Conservation (phyloP, 1,140 invertebrate genomes). For the Nautilus pompilius region DNA sequence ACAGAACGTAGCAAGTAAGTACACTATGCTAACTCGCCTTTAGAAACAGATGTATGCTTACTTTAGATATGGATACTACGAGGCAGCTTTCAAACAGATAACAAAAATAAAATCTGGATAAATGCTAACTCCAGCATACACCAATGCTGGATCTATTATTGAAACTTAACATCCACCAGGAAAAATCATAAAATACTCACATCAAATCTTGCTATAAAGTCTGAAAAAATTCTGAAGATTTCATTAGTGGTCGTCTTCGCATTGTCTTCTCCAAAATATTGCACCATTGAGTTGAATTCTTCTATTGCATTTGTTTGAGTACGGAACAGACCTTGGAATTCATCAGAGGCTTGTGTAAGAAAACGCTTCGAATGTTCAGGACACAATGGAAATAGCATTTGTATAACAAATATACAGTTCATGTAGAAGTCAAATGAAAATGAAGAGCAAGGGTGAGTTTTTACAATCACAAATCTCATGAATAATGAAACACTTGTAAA, state of each 20-base stretch:
- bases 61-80: too few species aligned
- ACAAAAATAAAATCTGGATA: too few species aligned
- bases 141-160: too few species aligned
- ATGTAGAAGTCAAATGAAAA: not conserved
- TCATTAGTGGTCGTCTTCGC: constrained; percentile 38
- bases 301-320: constrained; percentile 39
- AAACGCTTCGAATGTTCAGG: constrained; percentile 33
- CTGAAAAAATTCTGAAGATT: constrained; percentile 48
- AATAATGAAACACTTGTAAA: not conserved
- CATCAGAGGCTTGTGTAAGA: constrained; percentile 44
- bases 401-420: not conserved
- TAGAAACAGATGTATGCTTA: too few species aligned
- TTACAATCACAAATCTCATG: not conserved
- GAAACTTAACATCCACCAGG: too few species aligned
- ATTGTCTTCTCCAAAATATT: constrained; percentile 51
- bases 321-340: constrained; percentile 40
- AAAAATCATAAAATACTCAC: too few species aligned
- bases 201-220: constrained; percentile 54
- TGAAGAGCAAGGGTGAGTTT: not conserved
- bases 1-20: too few species aligned
- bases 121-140: too few species aligned
- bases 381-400: not conserved
- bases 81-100: too few species aligned
- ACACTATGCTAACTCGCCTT: too few species aligned
- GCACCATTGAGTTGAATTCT: constrained; percentile 38